Evolutionary conservation across 2,113 vertebrate genomes (phyloP).

Genomic region (Illadopsis cleaveri): DNA sequence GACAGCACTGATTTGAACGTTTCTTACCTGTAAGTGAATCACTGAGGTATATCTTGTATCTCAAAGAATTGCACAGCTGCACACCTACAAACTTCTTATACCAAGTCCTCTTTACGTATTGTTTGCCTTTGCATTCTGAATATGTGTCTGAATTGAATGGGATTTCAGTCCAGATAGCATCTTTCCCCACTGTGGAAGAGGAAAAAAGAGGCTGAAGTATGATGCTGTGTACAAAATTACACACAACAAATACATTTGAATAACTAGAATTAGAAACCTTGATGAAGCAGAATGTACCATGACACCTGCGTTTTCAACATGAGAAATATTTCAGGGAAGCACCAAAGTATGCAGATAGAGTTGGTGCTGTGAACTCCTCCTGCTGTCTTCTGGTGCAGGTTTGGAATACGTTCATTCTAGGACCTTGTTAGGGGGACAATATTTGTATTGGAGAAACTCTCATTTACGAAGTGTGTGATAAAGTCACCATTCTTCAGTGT

Average conservation of each 20-base stretch:
- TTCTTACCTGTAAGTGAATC: conserved; percentile 91
- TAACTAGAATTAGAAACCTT: neutral
- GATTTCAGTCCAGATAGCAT: conserved; percentile 96
- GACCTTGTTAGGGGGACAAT: neutral
- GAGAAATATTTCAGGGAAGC: neutral
- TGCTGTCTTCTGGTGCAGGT: neutral
- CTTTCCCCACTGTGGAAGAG: conserved; percentile 84
- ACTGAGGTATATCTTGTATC: conserved; percentile 99
- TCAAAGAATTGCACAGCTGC: conserved; percentile 96
- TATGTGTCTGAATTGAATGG: conserved; percentile 88
- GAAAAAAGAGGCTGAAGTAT: neutral
- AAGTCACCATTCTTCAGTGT: neutral
- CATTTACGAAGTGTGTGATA: neutral
- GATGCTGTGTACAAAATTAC: neutral
- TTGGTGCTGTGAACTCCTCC: neutral
- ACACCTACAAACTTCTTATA: conserved; percentile 98
- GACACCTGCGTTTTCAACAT: neutral
- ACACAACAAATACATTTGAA: neutral
- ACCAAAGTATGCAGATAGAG: neutral
- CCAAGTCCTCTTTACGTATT: conserved; percentile 96
- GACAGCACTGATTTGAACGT: neutral
- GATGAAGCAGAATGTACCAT: neutral
- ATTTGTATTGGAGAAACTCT: neutral
- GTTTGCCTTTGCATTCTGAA: conserved; percentile 93
- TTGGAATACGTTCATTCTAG: neutral